Evolutionary conservation across 2,113 vertebrate species (phyloP).

Genomic region (Dipodomys spectabilis): DNA sequence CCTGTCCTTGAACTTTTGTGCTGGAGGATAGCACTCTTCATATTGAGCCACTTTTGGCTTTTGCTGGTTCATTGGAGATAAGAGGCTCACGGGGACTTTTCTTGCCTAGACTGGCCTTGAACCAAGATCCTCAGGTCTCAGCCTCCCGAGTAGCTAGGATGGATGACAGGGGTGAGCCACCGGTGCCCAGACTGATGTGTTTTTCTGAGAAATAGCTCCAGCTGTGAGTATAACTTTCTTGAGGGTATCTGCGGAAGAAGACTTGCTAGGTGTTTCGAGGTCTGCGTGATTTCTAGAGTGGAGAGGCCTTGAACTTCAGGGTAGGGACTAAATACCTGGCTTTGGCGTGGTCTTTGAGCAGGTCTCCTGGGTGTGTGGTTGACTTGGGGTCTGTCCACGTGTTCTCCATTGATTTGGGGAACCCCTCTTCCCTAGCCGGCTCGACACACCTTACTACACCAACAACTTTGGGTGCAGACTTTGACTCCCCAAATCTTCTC

Average conservation of each 20-base stretch:
- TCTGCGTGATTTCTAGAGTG: conserved; percentile 6
- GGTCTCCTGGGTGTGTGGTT: not conserved
- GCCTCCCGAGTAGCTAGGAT: too few relatives aligned
- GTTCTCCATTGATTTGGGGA: not conserved
- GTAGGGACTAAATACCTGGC: too few relatives aligned
- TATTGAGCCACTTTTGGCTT: too few relatives aligned
- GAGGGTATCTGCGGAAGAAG: not conserved
- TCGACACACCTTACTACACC: not conserved
- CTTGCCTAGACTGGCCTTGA: too few relatives aligned
- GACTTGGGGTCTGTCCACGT: not conserved
- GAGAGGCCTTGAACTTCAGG: not conserved
- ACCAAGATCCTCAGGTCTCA: too few relatives aligned
- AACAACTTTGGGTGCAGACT: not conserved
- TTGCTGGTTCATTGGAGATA: too few relatives aligned
- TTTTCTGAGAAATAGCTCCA: conserved; percentile 48
- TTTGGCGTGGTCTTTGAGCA: not conserved
- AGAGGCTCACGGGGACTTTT: too few relatives aligned
- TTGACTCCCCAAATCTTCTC: not conserved
- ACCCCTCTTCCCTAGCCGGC: too few relatives aligned
- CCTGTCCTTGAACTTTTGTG: too few relatives aligned
- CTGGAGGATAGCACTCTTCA: too few relatives aligned
- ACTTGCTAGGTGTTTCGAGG: conserved; percentile 21
- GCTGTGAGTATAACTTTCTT: not conserved
- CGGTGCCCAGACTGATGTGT: not conserved
- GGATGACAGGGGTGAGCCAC: not conserved